These are phyloP conservation scores for Epizoanthus stellaris DNA, from an alignment of 92 coral and sea anemone genomes.

Conservation along the genomic window DNA sequence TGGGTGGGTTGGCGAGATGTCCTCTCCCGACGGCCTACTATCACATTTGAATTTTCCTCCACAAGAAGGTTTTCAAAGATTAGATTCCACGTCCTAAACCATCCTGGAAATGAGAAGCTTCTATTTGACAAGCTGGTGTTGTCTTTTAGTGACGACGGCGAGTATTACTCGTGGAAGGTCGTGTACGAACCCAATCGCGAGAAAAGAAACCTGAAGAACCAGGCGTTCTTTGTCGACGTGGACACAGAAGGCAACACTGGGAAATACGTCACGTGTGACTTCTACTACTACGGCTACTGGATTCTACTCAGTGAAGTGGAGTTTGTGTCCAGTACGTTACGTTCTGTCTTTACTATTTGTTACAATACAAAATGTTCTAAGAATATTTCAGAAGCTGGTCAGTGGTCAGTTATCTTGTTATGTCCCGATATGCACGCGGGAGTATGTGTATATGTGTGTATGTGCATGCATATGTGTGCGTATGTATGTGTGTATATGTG, in stretches of 20 bases:
- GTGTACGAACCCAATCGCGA: constrained; percentile 83
- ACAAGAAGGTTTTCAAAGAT: constrained; percentile 75
- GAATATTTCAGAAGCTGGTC: no score
- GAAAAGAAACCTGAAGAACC: constrained; percentile 56
- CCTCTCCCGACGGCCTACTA: constrained; percentile 68
- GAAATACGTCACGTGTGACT: constrained; percentile 88
- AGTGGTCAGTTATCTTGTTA: no score
- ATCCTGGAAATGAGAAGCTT: constrained; percentile 84
- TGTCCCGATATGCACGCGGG: no score
- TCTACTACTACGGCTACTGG: constrained; percentile 95
- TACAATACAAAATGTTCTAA: no score
- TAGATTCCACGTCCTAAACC: constrained; percentile 82
- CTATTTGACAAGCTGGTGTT: constrained; percentile 87
- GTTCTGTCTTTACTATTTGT: neutral
- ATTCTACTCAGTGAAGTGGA: constrained; percentile 91
- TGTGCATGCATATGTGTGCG: no score
- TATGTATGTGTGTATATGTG: no score
- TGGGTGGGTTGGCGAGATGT: constrained; percentile 99
- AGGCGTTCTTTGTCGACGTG: constrained; percentile 88
- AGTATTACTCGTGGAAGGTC: constrained; percentile 91
- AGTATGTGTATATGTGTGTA: no score
- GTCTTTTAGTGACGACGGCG: constrained; percentile 91
- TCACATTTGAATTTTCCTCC: constrained; percentile 85
- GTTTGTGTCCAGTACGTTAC: constrained; percentile 84
- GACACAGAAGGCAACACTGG: constrained; percentile 78